These are phyloP conservation scores for Sipunculus nudus DNA, from an alignment of 2,888 invertebrate species.

Conservation along the genomic window DNA sequence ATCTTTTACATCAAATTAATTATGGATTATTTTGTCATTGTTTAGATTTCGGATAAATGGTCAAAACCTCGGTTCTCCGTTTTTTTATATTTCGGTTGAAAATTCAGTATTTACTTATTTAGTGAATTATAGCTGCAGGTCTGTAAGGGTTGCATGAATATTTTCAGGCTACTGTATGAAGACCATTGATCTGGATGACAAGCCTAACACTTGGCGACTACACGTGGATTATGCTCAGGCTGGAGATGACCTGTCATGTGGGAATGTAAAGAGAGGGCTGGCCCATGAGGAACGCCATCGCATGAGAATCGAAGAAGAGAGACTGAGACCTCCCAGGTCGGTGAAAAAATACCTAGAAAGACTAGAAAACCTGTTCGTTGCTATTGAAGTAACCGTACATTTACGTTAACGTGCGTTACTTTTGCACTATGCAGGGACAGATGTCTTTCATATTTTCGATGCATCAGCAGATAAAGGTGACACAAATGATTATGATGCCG, in stretches of 20 bases:
- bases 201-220: constrained; percentile 81
- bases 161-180: constrained; percentile 68
- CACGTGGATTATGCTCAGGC: constrained; percentile 96
- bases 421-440: constrained; percentile 26
- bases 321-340: constrained; percentile 74
- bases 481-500: neutral
- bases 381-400: too few species aligned
- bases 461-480: constrained; percentile 3
- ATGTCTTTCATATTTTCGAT: constrained; percentile 20
- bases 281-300: constrained; percentile 82
- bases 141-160: too few species aligned
- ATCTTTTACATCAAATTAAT: too few species aligned
- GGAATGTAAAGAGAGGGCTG: constrained; percentile 82
- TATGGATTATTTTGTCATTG: too few species aligned
- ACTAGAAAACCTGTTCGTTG: too few species aligned
- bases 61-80: too few species aligned
- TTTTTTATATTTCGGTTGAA: too few species aligned
- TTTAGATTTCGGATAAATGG: too few species aligned
- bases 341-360: too few species aligned
- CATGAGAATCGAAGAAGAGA: constrained; percentile 73
- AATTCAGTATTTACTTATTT: too few species aligned
- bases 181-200: constrained; percentile 74
- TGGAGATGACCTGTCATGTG: constrained; percentile 93
- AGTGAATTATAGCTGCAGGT: too few species aligned
- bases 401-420: too few species aligned